Base-by-base conservation (phyloP, 1,140 invertebrate genomes). In the Drosophila mojavensis region DNA sequence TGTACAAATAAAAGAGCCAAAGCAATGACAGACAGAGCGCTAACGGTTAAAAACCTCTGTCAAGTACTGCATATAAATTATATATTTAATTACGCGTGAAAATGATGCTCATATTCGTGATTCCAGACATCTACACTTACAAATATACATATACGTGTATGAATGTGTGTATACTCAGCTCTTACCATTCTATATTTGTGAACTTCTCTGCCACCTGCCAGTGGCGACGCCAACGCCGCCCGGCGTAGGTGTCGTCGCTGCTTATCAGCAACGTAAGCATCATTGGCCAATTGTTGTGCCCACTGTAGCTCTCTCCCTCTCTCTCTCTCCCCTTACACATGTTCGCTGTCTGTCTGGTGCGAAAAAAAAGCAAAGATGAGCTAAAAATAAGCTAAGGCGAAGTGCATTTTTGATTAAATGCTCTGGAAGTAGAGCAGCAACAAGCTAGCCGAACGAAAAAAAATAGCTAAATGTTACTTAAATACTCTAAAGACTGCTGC, bases 1-100 rank as follows among this genome's bases (percentile, higher is more conserved):
- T 68, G 70, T 74, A 70, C 75, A 64, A 78, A 78, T 53, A 65
- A 65, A 72, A 45, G 39, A 39, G 39, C 47, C 69, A 51, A 54
- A 39, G 33, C 69, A 70, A 51, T 54, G 39, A n/a, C 62, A 70
- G 30, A 30, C 63, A 11, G 50, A 73, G 63, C 50, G 43, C 45
- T 54, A 61, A 30, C 33, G 4, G 51, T 55, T 55, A 33, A 54
- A 20, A 69, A 74, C 10, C 64, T 43, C 47, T 41, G 50, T 60
- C 60, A 53, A 60, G 28, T 43, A 39, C 20, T 48, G 51, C n/a
- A 50, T 41, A 17, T 15, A 50, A 69, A 56, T 69, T 62, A 51
- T 63, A 59, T 62, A 69, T 63, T 61, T 39, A 55, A 67, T 64
- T 58, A 56, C n/a, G 59, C 60, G 41, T 55, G 53, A 63, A 70